Conservation (phyloP, 2,888 invertebrate species). For the Acronicta leporina region DNA sequence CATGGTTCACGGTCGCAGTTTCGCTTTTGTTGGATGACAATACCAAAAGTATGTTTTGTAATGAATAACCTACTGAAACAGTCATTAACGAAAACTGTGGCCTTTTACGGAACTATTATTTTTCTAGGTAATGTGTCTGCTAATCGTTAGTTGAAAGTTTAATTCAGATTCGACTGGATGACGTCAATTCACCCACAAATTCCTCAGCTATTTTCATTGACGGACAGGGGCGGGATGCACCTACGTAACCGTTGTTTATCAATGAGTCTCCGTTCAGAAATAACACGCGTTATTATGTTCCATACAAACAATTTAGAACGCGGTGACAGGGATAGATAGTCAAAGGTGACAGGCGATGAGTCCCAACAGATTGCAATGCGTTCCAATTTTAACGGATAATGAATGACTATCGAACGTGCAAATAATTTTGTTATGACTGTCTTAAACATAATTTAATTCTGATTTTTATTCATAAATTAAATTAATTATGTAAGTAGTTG, state of each 20-base stretch:
- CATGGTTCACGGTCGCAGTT: conserved; percentile 3
- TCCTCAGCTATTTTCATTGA: conserved; percentile 12
- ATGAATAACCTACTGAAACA: not conserved
- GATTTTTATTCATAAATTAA: too few species aligned
- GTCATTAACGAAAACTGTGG: too few species aligned
- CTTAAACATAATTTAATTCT: too few species aligned
- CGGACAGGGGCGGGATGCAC: conserved; percentile 11
- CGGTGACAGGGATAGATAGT: too few species aligned
- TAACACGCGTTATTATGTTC: conserved; percentile 11
- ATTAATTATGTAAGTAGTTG: too few species aligned
- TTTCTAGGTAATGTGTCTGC: not conserved
- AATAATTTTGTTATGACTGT: not conserved
- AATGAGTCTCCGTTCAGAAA: conserved; percentile 19
- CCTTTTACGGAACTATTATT: not conserved
- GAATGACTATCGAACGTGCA: conserved; percentile 4
- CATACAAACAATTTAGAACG: conserved; percentile 2
- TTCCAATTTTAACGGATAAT: conserved; percentile 21
- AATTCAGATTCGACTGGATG: too few species aligned
- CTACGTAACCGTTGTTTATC: conserved; percentile 16
- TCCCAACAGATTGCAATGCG: conserved; percentile 19
- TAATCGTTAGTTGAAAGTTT: too few species aligned
- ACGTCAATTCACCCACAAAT: not conserved
- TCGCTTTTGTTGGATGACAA: not conserved
- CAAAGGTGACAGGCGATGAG: not conserved
- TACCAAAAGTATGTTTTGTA: not conserved